Evolutionary conservation across 2,113 vertebrate species (phyloP).

Genomic region (Sapajus apella): DNA sequence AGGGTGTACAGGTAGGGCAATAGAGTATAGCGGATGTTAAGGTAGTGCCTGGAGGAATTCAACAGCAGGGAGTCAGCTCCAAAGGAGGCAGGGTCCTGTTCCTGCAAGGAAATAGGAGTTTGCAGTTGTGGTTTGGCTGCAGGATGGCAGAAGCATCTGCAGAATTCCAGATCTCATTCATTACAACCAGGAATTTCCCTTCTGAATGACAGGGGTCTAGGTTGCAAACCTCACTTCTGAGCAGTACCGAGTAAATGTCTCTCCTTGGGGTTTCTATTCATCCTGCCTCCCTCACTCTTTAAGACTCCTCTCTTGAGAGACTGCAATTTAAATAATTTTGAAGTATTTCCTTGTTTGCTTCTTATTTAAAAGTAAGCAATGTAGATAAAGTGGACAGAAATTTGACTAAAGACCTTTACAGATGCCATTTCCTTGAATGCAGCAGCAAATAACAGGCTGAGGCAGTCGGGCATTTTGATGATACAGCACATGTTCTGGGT

Average conservation of each 20-base stretch:
- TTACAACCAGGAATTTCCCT: not conserved
- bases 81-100: conserved; percentile 93
- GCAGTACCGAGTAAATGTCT: too few relatives aligned
- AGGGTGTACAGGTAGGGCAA: conserved; percentile 97
- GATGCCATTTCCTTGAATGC: not conserved
- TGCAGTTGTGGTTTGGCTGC: not conserved
- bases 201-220: fast-evolving
- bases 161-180: not conserved
- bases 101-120: conserved; percentile 81
- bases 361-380: not conserved
- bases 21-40: conserved; percentile 95
- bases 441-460: too few relatives aligned
- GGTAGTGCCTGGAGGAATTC: conserved; percentile 90
- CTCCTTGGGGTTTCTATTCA: not conserved
- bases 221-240: not conserved
- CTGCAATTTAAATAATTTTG: not conserved
- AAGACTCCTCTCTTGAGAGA: not conserved
- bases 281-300: not conserved
- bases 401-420: not conserved
- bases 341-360: not conserved
- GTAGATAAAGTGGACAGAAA: not conserved
- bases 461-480: not conserved
- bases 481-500: not conserved
- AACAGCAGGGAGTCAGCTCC: conserved; percentile 87
- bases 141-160: not conserved